Base-by-base conservation (phyloP, 2,797 vertebrate species). In the Rhinatrema bivittatum region DNA sequence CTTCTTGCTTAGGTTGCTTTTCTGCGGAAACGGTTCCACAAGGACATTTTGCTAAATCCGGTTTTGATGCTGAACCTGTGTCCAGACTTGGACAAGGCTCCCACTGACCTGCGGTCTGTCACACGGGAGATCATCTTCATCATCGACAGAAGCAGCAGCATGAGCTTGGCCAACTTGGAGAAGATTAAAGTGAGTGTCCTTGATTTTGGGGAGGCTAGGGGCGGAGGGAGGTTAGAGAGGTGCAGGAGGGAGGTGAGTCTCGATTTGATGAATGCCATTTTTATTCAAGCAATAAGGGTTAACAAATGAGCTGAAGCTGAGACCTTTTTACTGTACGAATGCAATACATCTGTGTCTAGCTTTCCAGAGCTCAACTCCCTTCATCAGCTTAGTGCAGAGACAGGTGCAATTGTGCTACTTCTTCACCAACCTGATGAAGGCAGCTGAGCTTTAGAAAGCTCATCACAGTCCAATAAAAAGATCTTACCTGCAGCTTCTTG, bases 61-160 rank as follows among this genome's bases (percentile, higher is more conserved):
- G 91, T 97, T 45, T 50, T 99, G 81, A 91, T 92, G 91, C 83
- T 99, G 38, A 97, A 96, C 67, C 98, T 99, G 82, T 97, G 94
- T 60, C 96, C 94, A 0, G 78, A 67, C 54, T 60, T 81, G 38
- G 75, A 87, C 56, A 25, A 44, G 0, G 25, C 70, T 41, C 82
- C 88, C 0, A 49, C 77, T 20, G 84, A 89, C 64, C 33, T 49
- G n/a, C 25, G 46, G 29, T 27, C 32, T 4, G 62, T 89, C 36
- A 91, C 87, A 28, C 79, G 94, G 2, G 96, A 99, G 58, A 52
- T 97, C 33, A 46, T 99, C 37, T 95, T 99, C 65, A 82, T 98
- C 4, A 5, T 97, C 1, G 91, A 96, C 45, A 48, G 73, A 50
- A 89, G 82, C 1, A 23, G 78, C 56, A 70, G 76, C 62, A 72